Evolutionary conservation across 2,888 invertebrate genomes (phyloP).

Genomic region (Xestia xanthographa): DNA sequence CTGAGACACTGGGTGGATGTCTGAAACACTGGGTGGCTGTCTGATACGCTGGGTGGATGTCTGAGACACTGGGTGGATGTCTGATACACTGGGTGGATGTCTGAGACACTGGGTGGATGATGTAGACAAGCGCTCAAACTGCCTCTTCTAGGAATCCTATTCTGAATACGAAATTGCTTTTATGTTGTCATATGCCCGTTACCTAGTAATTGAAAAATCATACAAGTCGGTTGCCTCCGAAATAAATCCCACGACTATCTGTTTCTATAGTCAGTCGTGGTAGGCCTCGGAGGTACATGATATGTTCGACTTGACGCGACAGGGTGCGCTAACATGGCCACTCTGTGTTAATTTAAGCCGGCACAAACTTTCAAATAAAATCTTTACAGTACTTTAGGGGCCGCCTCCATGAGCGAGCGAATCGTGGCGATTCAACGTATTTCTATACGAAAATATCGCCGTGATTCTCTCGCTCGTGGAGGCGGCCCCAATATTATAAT

Average conservation of each 20-base stretch:
- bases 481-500: no score
- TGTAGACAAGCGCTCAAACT: not conserved
- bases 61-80: no score
- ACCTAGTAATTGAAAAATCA: not conserved
- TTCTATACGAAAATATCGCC: no score
- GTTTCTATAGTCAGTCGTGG: constrained; percentile 66
- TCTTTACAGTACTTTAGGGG: not conserved
- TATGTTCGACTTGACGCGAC: constrained; percentile 72
- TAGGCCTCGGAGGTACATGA: constrained; percentile 80
- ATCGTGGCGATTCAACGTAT: no score
- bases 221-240: constrained; percentile 66
- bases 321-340: constrained; percentile 60
- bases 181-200: not conserved
- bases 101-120: no score
- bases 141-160: not conserved
- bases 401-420: no score
- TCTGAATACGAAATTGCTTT: not conserved
- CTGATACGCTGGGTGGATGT: no score
- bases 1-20: no score
- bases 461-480: no score
- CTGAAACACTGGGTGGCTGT: no score
- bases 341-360: constrained; percentile 75
- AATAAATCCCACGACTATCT: constrained; percentile 74
- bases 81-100: no score
- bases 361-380: constrained; percentile 59